Evolutionary conservation across 1,140 invertebrate genomes (phyloP).

Genomic region (Caenorhabditis remanei): DNA sequence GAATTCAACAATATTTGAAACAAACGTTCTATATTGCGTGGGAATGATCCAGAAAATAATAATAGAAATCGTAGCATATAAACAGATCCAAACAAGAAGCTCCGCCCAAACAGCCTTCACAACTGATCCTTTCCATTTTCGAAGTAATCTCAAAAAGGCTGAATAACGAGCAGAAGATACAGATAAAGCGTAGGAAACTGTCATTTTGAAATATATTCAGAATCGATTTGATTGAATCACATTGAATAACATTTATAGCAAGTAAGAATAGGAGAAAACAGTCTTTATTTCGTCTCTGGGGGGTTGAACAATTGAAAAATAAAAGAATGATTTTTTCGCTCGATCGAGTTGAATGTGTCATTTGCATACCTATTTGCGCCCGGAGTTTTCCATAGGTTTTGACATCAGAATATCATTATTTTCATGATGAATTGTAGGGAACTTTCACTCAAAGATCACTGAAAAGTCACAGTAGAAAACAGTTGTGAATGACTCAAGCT

Average conservation of each 20-base stretch:
- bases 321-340: not conserved
- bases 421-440: not conserved
- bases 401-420: slow-evolving; percentile 28
- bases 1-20: not conserved
- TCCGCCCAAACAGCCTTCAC: slow-evolving; percentile 96
- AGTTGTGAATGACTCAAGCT: not conserved
- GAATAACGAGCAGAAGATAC: slow-evolving; percentile 58
- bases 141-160: slow-evolving; percentile 74
- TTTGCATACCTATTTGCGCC: slow-evolving; percentile 23
- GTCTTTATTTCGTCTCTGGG: not conserved
- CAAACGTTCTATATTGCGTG: slow-evolving; percentile 25
- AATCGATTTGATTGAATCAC: not conserved
- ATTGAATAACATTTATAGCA: not conserved
- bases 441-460: slow-evolving; percentile 4
- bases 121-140: slow-evolving; percentile 93
- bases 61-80: slow-evolving; percentile 90
- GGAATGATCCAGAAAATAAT: slow-evolving; percentile 87
- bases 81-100: slow-evolving; percentile 87
- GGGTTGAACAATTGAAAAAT: slow-evolving; percentile 9
- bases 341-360: slow-evolving; percentile 1
- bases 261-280: not conserved
- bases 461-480: not conserved
- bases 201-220: not conserved
- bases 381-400: not conserved
- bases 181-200: slow-evolving; percentile 35